Conservation (phyloP, 2,888 invertebrate genomes). For the Cataglyphis albicans region DNA sequence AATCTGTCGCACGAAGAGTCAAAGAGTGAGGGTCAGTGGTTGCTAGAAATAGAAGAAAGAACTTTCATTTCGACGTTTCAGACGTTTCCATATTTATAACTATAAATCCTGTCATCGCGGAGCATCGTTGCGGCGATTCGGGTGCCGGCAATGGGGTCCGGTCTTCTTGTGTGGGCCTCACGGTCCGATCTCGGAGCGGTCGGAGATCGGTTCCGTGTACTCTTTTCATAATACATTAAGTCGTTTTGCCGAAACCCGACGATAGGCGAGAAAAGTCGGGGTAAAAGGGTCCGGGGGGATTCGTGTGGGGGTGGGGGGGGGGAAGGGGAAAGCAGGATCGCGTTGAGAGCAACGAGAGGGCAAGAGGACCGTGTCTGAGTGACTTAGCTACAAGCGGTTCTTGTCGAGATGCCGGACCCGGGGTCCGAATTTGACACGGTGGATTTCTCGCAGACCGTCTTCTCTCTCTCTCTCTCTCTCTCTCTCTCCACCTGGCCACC, state of each 20-base stretch:
- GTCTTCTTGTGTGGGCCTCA: slow-evolving; percentile 72
- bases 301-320: background rate
- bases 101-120: slow-evolving; percentile 22
- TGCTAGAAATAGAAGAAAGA: slow-evolving; percentile 4
- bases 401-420: slow-evolving; percentile 68
- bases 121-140: slow-evolving; percentile 7
- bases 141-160: slow-evolving; percentile 26
- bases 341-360: slow-evolving; percentile 61
- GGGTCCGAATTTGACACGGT: slow-evolving; percentile 77
- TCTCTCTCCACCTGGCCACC: slow-evolving; percentile 66
- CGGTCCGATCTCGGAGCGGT: slow-evolving; percentile 10
- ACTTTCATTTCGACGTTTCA: slow-evolving; percentile 8
- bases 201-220: slow-evolving; percentile 74
- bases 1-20: background rate
- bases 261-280: slow-evolving; percentile 55
- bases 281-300: background rate
- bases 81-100: slow-evolving; percentile 46
- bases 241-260: slow-evolving; percentile 73
- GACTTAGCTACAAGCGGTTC: slow-evolving; percentile 76
- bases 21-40: background rate
- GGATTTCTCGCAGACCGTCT: slow-evolving; percentile 72
- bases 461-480: slow-evolving; percentile 42
- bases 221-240: slow-evolving; percentile 81
- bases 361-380: slow-evolving; percentile 71
- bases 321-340: slow-evolving; percentile 19